A percentile compares a stretch with the other conserved stretches of the same genome.
Conservation (phyloP, 1,140 invertebrate species). For the Diachasma alloeum region DNA sequence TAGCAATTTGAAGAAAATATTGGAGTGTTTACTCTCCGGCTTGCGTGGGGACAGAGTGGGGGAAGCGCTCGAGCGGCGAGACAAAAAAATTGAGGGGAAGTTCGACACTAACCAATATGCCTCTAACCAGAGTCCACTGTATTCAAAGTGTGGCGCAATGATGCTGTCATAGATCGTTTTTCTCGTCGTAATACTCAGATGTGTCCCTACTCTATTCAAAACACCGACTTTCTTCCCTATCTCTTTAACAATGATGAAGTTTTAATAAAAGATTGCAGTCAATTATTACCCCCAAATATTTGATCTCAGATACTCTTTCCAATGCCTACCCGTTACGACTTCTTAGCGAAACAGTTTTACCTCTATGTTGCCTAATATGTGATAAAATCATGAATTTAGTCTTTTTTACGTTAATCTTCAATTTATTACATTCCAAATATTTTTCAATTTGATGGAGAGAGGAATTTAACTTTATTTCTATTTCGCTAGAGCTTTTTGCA, state of each 20-base stretch:
- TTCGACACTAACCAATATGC: no score
- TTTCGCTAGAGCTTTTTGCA: neutral
- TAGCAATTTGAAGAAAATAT: no score
- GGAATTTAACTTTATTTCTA: neutral
- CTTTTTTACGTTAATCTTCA: constrained; percentile 8
- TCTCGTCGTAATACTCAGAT: no score
- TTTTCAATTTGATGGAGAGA: no score
- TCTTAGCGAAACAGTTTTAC: neutral
- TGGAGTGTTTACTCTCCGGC: no score
- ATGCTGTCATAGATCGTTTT: no score
- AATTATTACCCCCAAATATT: neutral
- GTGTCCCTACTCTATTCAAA: neutral
- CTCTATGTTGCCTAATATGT: neutral
- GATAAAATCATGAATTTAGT: constrained; percentile 17
- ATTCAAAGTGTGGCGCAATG: no score
- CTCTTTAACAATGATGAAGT: neutral
- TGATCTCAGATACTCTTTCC: no score
- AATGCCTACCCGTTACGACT: neutral
- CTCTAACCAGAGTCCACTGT: no score
- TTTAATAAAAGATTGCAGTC: neutral
- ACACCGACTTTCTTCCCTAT: neutral
- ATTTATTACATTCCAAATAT: constrained; percentile 3
- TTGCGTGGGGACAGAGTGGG: no score
- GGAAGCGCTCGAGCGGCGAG: no score
- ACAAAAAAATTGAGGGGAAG: no score